These are phyloP conservation scores for Acanthurus lineatus DNA, from an alignment of 2,797 vertebrate genomes.

Conservation along the genomic window DNA sequence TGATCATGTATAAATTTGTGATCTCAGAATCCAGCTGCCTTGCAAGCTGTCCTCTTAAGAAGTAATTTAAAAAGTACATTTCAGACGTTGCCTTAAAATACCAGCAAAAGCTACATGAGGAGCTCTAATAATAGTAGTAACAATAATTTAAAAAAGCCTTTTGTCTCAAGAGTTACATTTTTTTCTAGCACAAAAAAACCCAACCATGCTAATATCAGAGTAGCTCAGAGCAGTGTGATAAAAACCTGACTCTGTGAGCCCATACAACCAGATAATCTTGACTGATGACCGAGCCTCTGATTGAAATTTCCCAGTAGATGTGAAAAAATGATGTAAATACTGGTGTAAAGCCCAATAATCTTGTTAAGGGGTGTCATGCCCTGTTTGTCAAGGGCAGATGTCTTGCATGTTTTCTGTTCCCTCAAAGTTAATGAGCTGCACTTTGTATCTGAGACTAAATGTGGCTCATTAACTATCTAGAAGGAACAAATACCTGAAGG, in stretches of 20 bases:
- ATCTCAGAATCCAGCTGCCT: no score
- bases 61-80: no score
- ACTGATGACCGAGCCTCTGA: constrained; percentile 36
- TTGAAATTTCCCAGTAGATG: constrained; percentile 36
- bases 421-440: constrained; percentile 66
- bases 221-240: constrained; percentile 1
- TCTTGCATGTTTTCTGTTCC: constrained; percentile 61
- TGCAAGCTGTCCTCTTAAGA: no score
- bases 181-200: not conserved
- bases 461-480: constrained; percentile 64
- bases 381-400: constrained; percentile 65
- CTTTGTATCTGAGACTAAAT: constrained; percentile 51
- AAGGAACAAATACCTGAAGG: constrained; percentile 62
- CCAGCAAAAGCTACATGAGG: not conserved
- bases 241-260: constrained; percentile 9
- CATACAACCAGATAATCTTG: constrained; percentile 26
- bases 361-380: constrained; percentile 48
- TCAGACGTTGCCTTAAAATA: no score
- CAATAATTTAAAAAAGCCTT: not conserved
- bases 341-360: constrained; percentile 48
- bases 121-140: not conserved
- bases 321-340: constrained; percentile 55
- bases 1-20: no score
- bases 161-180: not conserved
- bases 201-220: not conserved